These are phyloP conservation scores for Nomada flava DNA, from an alignment of 2,888 invertebrate genomes.

Conservation along the genomic window DNA sequence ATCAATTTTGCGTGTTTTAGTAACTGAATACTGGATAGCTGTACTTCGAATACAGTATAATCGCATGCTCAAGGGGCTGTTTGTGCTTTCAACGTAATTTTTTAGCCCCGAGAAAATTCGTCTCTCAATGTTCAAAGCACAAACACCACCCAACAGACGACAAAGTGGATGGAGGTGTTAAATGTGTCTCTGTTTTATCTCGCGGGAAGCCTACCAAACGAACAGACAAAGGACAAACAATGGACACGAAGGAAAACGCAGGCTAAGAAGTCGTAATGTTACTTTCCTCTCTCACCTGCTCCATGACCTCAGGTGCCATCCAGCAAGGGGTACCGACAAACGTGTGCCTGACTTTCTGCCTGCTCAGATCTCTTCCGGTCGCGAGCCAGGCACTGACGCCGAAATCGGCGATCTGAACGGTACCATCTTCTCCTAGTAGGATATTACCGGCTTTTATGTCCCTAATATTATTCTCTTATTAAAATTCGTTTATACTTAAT, in stretches of 20 bases:
- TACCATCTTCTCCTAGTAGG: constrained; percentile 97
- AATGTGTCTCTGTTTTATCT: not conserved
- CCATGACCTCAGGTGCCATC: constrained; percentile 99
- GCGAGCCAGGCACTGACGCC: constrained; percentile 99
- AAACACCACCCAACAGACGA: too few relatives aligned
- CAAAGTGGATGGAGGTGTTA: too few relatives aligned
- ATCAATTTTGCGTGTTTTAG: too few relatives aligned
- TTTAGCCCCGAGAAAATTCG: too few relatives aligned
- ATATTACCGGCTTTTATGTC: constrained; percentile 99
- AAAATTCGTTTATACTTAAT: constrained; percentile 57
- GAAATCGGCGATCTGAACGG: constrained; percentile 99
- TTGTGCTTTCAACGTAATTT: too few relatives aligned
- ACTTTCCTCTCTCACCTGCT: constrained; percentile 89
- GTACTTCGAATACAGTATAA: too few relatives aligned
- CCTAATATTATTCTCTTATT: constrained; percentile 85
- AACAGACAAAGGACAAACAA: constrained; percentile 56
- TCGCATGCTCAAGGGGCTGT: too few relatives aligned
- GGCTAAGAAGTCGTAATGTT: constrained; percentile 83
- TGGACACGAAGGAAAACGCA: constrained; percentile 78
- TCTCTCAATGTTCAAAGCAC: too few relatives aligned
- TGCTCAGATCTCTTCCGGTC: constrained; percentile 95
- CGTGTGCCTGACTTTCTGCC: constrained; percentile 98
- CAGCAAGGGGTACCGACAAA: constrained; percentile 99
- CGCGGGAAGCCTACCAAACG: not conserved
- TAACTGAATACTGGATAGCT: too few relatives aligned